Evolutionary conservation across 2,797 vertebrate species (phyloP).

Genomic region (Crypturellus tataupa): DNA sequence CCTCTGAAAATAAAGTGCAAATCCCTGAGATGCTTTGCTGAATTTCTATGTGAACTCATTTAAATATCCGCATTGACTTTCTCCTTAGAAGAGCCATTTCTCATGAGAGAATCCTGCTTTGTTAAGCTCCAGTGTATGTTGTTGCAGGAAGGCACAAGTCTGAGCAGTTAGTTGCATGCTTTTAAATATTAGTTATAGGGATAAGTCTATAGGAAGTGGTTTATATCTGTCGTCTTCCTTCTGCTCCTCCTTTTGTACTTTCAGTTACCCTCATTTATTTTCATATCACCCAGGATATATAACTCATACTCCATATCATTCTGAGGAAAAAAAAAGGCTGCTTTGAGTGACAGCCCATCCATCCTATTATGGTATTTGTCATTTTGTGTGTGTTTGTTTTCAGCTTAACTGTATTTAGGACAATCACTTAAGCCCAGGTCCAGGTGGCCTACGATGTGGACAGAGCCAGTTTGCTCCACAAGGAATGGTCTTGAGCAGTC

Average conservation of each 20-base stretch:
- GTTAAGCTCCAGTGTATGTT: neutral
- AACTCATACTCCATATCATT: neutral
- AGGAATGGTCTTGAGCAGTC: no score
- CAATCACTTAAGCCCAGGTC: no score
- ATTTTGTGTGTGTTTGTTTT: neutral
- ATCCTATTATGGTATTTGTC: neutral
- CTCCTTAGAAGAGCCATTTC: neutral
- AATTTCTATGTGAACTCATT: neutral
- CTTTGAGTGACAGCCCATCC: neutral
- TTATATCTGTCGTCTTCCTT: neutral
- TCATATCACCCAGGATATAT: neutral
- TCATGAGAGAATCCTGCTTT: neutral
- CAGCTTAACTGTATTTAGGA: neutral
- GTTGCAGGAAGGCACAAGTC: neutral
- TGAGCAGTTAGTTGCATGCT: neutral
- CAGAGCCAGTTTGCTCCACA: no score
- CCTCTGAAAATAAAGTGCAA: neutral
- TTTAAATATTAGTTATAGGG: neutral
- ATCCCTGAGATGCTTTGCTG: neutral
- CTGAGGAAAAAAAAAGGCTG: neutral
- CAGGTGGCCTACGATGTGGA: no score
- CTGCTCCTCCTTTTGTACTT: neutral
- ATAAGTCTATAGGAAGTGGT: neutral
- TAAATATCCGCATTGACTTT: neutral
- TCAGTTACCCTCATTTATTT: neutral